These are phyloP conservation scores for Euclidia mi DNA, from an alignment of 2,888 invertebrate species.

Conservation along the genomic window DNA sequence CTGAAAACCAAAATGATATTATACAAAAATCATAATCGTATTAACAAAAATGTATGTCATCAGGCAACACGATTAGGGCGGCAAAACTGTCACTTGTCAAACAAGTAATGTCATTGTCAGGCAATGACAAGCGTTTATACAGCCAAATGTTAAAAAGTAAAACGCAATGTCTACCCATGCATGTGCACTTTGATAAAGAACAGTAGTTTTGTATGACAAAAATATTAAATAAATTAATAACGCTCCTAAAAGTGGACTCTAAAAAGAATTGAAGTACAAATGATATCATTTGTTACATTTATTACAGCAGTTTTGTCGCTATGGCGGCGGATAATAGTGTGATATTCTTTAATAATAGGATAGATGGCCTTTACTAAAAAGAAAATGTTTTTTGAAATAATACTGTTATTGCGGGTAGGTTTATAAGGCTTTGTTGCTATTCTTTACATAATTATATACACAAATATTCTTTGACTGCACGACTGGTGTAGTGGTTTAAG, in stretches of 20 bases:
- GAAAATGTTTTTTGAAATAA: not conserved
- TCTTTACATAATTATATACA: no score
- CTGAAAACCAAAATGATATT: not conserved
- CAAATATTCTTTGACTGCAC: no score
- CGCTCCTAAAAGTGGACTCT: conserved; percentile 23
- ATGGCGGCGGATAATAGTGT: not conserved
- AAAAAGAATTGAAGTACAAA: conserved; percentile 21
- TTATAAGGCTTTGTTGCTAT: no score
- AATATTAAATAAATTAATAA: conserved; percentile 30
- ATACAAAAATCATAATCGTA: conserved; percentile 5
- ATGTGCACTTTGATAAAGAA: conserved; percentile 39
- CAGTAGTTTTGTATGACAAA: conserved; percentile 30
- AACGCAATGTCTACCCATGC: conserved; percentile 34
- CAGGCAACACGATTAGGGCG: conserved; percentile 46
- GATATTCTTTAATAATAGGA: not conserved
- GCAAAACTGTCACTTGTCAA: conserved; percentile 42
- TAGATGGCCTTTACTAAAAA: not conserved
- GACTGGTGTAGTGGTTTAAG: no score
- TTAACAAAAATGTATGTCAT: conserved; percentile 31
- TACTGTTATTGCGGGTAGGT: no score
- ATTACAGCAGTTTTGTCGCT: not conserved
- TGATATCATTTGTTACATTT: conserved; percentile 6
- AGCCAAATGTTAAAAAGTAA: conserved; percentile 35
- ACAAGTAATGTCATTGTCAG: conserved; percentile 40
- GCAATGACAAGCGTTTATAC: conserved; percentile 37